Conservation (phyloP, 2,888 invertebrate genomes). For the Melanophora roralis region DNA sequence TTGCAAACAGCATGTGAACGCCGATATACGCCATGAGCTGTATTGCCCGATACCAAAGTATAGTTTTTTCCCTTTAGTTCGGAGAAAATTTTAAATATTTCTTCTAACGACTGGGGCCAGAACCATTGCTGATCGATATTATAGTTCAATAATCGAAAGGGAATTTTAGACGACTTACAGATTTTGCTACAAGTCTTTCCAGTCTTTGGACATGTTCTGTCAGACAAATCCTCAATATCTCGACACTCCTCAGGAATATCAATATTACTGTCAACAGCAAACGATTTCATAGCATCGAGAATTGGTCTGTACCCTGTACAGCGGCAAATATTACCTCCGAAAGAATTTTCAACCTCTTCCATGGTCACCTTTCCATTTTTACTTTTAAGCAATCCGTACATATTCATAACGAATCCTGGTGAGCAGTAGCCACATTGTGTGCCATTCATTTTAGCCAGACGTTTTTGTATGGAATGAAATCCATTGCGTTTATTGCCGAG, state of each 20-base stretch:
- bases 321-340: conserved; percentile 87
- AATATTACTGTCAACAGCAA: conserved; percentile 81
- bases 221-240: conserved; percentile 77
- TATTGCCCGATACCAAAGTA: conserved; percentile 86
- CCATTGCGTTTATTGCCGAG: conserved; percentile 82
- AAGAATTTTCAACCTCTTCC: conserved; percentile 85
- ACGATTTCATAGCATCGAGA: conserved; percentile 87
- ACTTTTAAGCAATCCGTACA: conserved; percentile 80
- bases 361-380: conserved; percentile 79
- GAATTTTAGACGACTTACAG: conserved; percentile 66
- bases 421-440: conserved; percentile 87
- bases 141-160: conserved; percentile 39
- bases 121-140: conserved; percentile 70
- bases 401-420: conserved; percentile 87
- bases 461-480: conserved; percentile 83
- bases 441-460: conserved; percentile 82
- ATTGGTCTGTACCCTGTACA: conserved; percentile 90
- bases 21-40: conserved; percentile 82
- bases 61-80: conserved; percentile 76
- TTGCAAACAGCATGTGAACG: conserved; percentile 73
- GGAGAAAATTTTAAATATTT: conserved; percentile 73
- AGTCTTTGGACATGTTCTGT: conserved; percentile 77
- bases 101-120: conserved; percentile 68
- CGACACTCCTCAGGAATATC: conserved; percentile 76
- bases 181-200: conserved; percentile 73